phyloP scores from a whole-genome alignment of 2,113 vertebrate species.

The Mus pahari region DNA sequence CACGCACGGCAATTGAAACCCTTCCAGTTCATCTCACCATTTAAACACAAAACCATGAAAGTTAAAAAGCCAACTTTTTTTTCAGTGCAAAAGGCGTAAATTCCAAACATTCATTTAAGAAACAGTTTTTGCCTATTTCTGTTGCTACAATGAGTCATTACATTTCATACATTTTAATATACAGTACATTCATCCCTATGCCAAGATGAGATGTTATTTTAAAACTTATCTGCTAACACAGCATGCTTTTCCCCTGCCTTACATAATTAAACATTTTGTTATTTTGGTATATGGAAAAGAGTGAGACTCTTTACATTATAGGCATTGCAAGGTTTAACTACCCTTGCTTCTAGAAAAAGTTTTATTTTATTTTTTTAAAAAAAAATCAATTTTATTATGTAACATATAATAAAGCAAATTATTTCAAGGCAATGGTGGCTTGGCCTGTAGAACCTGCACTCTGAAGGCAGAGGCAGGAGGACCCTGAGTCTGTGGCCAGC shows the following conservation, averaged over 20 bases:
- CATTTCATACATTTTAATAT: slow-evolving; percentile 72
- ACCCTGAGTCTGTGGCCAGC: background rate
- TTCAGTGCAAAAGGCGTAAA: slow-evolving; percentile 52
- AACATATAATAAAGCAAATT: background rate
- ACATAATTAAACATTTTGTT: slow-evolving; percentile 54
- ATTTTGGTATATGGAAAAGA: slow-evolving; percentile 24
- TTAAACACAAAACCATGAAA: slow-evolving; percentile 57
- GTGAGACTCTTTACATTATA: slow-evolving; percentile 34
- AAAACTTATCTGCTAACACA: slow-evolving; percentile 69
- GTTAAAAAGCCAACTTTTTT: slow-evolving; percentile 37
- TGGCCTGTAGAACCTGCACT: background rate
- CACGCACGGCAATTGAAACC: background rate
- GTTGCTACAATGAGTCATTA: slow-evolving; percentile 67
- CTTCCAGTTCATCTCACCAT: slow-evolving; percentile 37
- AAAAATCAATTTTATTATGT: background rate
- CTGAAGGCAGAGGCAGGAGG: background rate
- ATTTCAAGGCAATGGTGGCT: background rate
- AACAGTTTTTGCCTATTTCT: slow-evolving; percentile 66
- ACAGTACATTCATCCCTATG: slow-evolving; percentile 63
- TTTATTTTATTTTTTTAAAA: slow-evolving; percentile 10
- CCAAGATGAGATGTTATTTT: slow-evolving; percentile 56
- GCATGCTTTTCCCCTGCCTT: slow-evolving; percentile 45
- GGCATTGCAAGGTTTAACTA: slow-evolving; percentile 28
- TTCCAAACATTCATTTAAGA: slow-evolving; percentile 63
- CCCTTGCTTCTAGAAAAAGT: background rate